phyloP scores from a whole-genome alignment of 2,797 vertebrate species.

The Sylvia borin region DNA sequence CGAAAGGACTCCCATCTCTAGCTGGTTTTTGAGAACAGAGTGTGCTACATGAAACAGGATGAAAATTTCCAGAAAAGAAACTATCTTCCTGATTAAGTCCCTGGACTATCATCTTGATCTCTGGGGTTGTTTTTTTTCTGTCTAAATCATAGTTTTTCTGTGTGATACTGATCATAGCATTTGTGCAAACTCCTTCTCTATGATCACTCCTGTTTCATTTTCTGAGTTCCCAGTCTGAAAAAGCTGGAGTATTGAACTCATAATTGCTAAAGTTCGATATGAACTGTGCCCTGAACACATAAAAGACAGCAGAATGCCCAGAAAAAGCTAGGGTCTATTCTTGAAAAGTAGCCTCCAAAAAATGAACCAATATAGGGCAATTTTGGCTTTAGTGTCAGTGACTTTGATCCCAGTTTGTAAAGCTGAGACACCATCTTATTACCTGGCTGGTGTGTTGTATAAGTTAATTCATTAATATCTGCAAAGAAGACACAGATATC shows the following conservation, averaged over 20 bases:
- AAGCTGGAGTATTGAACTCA: neutral
- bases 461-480: neutral
- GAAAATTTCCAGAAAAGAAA: neutral
- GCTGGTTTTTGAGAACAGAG: neutral
- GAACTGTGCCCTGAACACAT: neutral
- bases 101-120: neutral
- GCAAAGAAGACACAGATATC: neutral
- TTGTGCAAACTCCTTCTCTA: neutral
- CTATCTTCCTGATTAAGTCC: neutral
- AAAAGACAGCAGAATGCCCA: neutral
- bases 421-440: neutral
- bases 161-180: neutral
- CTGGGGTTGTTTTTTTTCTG: neutral
- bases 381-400: neutral
- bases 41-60: neutral
- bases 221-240: neutral
- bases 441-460: neutral
- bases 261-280: constrained; percentile 6
- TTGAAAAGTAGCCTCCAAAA: neutral
- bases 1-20: neutral
- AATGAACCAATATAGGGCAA: neutral
- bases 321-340: neutral
- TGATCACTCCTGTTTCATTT: neutral
- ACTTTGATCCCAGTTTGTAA: neutral
- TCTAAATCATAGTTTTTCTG: neutral